Evolutionary conservation across 1,140 invertebrate species (phyloP), one percentile per base, ranked within the genome.

Genomic region (Paralvinella palmiformis): DNA sequence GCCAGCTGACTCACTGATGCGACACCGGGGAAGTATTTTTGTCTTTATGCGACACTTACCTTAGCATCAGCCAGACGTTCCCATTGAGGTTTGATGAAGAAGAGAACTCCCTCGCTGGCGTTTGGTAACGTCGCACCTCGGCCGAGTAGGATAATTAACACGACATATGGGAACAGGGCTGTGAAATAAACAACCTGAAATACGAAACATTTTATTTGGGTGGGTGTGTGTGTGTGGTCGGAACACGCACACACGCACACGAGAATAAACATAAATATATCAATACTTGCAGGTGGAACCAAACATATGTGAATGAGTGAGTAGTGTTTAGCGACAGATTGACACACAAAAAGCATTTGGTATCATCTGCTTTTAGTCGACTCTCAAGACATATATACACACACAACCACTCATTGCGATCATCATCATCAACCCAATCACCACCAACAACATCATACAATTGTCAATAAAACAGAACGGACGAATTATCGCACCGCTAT

Each of bases 91-190:
- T 33, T n/a, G 29, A 68, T 48, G 41, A 63, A 68, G 35, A 63
- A 67, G 10, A 63, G 22, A 32, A 68, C 72, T 27, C 76, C 76
- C 29, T 77, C 62, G 27, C 37, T 48, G 33, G 76, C 76, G 22
- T 73, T 70, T 4, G 69, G 72, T 22, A 78, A 56, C 22, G 76
- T 77, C 15, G 76, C 71, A 6, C 76, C 76, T 5, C 75, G 68
- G 53, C 74, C 67, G 59, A 78, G 71, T 31, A 78, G 52, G 27
- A 79, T 76, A 7, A 79, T 59, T 7, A 78, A 64, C 22, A 78
- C 73, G n/a, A 79, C 68, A 52, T 78, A 94, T 0, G 91, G 91
- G 73, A 94, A 94, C 0, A 92, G 75, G 0, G 91, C 91, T 0
- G 91, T 84, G 74, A 93, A 92, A 74, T 92, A 93, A 1, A 89